Base-by-base conservation (phyloP, 2,797 vertebrate genomes). In the Malurus splendens region DNA sequence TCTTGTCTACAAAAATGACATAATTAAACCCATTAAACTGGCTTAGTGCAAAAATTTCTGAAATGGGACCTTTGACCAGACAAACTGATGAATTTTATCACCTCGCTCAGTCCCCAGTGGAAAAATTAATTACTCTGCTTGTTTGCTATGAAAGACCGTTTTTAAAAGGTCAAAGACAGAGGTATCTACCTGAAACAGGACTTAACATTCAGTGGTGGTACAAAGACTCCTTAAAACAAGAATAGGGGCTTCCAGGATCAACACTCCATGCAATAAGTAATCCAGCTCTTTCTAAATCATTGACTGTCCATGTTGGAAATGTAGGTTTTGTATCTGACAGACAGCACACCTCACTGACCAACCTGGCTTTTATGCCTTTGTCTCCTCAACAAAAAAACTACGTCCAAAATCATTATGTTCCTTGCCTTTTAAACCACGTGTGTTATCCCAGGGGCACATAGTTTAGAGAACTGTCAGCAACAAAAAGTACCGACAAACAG, bases 21-120 rank as follows among this genome's bases (percentile, higher is more conserved):
- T 14, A 22, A 51, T 2, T 14, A 44, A 55, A 15, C 8, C 25
- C 12, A 68, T 14, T 27, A 66, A 85, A 50, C 3, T 9, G 33
- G 5, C n/a, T 64, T 6, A 39, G 24, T 1, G 8, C 16, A 67
- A 57, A 74, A 44, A 17, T 15, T 4, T 55, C 54, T 50, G 0
- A 39, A 25, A 24, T 3, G 9, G 12, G 12, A 19, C 27, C n/a
- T 79, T 73, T 16, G 24, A 22, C n/a, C n/a, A 30, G 15, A 1
- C 1, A 8, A 72, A 81, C 39, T 15, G 1, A 87, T 55, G 5
- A 14, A 33, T 33, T 61, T 64, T 45, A 66, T 48, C 62, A 75
- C 8, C 39, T 75, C 4, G 0, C 17, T 14, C 22, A 33, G 59
- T 25, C 44, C 16, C 9, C 30, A 67, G 0, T 0, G 7, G 12